Evolutionary conservation across 2,888 invertebrate species (phyloP).

Genomic region (Muschampia plurimacula): DNA sequence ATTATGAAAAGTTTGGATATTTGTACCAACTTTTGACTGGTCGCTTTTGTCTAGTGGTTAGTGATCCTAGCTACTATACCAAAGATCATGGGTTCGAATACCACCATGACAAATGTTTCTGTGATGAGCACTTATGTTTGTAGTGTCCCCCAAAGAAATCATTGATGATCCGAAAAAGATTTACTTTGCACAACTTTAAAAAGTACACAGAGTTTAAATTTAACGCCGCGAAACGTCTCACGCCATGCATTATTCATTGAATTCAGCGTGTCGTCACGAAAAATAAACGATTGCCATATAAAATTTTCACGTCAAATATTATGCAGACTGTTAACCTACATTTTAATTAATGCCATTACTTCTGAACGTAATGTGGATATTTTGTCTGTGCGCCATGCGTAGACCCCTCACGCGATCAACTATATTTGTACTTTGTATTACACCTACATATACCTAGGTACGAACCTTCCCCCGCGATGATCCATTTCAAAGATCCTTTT

Average conservation of each 20-base stretch:
- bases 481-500: neutral
- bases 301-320: constrained; percentile 46
- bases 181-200: constrained; percentile 5
- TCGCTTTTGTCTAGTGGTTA: too few species aligned
- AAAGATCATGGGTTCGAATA: too few species aligned
- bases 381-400: constrained; percentile 31
- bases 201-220: constrained; percentile 20
- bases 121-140: too few species aligned
- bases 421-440: neutral
- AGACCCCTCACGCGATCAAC: constrained; percentile 40
- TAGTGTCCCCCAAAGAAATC: too few species aligned
- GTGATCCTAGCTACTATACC: too few species aligned
- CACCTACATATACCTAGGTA: neutral
- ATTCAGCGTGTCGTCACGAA: constrained; percentile 36
- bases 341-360: constrained; percentile 59
- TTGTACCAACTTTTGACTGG: too few species aligned
- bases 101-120: too few species aligned
- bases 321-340: constrained; percentile 63
- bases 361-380: constrained; percentile 39
- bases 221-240: constrained; percentile 28
- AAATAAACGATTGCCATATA: constrained; percentile 40
- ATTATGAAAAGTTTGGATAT: too few species aligned
- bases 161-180: neutral
- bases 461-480: neutral
- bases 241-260: constrained; percentile 44